These are phyloP conservation scores for Rattus norvegicus DNA, from an alignment of 2,113 vertebrate genomes.

Conservation along the genomic window DNA sequence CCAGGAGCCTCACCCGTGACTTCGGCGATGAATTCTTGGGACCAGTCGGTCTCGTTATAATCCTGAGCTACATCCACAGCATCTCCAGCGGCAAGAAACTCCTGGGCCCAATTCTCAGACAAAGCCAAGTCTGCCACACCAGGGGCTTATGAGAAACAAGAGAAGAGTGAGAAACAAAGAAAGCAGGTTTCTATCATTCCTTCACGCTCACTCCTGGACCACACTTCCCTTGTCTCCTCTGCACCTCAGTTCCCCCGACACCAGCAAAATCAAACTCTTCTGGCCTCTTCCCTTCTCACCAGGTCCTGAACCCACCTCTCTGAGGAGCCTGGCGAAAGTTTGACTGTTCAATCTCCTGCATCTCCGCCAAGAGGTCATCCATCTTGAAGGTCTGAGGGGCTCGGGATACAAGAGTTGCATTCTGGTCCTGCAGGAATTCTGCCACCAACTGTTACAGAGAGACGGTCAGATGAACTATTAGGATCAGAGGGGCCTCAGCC, in stretches of 20 bases:
- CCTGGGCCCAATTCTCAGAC: conserved; percentile 96
- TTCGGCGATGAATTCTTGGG: conserved; percentile 97
- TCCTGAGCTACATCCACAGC: conserved; percentile 89
- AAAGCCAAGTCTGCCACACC: conserved; percentile 96
- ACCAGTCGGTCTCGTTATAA: conserved; percentile 96
- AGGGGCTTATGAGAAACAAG: conserved; percentile 89
- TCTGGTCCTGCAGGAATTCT: conserved; percentile 94
- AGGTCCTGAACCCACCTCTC: conserved; percentile 88
- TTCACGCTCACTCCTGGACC: background rate
- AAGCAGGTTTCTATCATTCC: background rate
- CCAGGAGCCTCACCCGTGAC: conserved; percentile 89
- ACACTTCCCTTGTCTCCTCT: conserved; percentile 19
- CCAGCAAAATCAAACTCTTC: background rate
- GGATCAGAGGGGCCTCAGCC: background rate
- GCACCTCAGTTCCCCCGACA: background rate
- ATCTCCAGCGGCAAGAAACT: conserved; percentile 93
- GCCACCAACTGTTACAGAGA: conserved; percentile 92
- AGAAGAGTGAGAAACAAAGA: background rate
- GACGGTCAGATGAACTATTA: background rate
- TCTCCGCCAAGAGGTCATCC: conserved; percentile 98
- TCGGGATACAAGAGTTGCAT: conserved; percentile 88
- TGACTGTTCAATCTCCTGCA: conserved; percentile 99
- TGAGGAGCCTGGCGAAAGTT: conserved; percentile 96
- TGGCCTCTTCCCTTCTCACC: background rate
- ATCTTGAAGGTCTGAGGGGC: conserved; percentile 98